Conservation (phyloP, 2,113 vertebrate genomes). For the Bungarus multicinctus region DNA sequence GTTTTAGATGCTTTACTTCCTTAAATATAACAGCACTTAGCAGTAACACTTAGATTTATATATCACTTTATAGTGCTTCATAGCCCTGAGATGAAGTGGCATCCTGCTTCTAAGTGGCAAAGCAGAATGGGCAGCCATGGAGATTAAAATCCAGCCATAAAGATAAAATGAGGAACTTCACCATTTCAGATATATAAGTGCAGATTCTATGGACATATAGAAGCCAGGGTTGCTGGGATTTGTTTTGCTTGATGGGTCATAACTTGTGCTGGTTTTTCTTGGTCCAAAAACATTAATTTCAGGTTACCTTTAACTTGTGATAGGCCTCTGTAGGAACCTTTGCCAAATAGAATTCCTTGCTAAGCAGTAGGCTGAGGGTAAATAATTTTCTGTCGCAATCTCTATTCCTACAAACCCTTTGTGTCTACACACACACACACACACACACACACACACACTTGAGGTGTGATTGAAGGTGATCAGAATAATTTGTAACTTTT, state of each 20-base stretch:
- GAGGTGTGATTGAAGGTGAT: constrained; percentile 39
- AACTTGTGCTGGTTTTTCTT: not conserved
- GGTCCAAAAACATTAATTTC: not conserved
- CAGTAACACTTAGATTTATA: too few species aligned
- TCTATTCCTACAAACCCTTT: constrained; percentile 15
- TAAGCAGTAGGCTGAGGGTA: not conserved
- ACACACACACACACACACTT: too few species aligned
- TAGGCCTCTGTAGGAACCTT: constrained; percentile 3
- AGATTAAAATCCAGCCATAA: too few species aligned
- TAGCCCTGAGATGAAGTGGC: too few species aligned
- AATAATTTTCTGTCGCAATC: constrained; percentile 35
- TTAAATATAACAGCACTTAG: not conserved
- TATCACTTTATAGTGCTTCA: too few species aligned
- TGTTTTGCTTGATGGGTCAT: not conserved
- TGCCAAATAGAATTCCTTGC: not conserved
- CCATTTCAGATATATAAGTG: not conserved
- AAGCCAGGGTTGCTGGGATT: not conserved
- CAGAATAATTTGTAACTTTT: constrained; percentile 36
- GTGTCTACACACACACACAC: constrained; percentile 6
- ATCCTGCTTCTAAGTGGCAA: too few species aligned
- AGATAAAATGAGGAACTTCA: not conserved
- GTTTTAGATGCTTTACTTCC: constrained; percentile 32
- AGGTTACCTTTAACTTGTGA: not conserved
- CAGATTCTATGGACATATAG: not conserved
- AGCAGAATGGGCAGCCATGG: too few species aligned